phyloP scores from a whole-genome alignment of 2,888 invertebrate genomes.

The Schizotus pectinicornis region DNA sequence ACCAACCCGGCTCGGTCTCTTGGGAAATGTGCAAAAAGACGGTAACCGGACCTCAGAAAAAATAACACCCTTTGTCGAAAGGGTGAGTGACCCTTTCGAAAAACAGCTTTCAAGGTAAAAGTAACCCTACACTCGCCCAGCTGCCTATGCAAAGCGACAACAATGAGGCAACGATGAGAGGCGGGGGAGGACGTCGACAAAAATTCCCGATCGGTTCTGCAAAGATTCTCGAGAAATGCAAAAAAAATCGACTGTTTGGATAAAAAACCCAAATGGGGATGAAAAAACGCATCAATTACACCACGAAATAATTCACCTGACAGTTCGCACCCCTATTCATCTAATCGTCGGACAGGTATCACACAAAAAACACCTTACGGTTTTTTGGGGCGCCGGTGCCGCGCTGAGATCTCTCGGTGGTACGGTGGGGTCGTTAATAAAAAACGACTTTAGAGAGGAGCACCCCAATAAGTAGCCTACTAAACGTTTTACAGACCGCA shows the following conservation, averaged over 20 bases:
- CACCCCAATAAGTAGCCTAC: slow-evolving; percentile 52
- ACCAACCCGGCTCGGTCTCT: no score
- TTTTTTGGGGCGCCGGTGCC: slow-evolving; percentile 35
- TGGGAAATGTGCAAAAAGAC: background rate
- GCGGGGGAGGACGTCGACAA: background rate
- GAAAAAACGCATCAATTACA: slow-evolving; percentile 37
- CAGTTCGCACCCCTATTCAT: slow-evolving; percentile 38
- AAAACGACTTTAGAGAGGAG: slow-evolving; percentile 48
- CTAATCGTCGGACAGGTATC: slow-evolving; percentile 40
- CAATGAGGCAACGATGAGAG: slow-evolving; percentile 1
- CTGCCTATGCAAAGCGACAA: slow-evolving; percentile 34
- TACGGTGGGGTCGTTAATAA: slow-evolving; percentile 44
- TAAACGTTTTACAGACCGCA: slow-evolving; percentile 55
- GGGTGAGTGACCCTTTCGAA: slow-evolving; percentile 30
- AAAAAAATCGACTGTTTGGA: background rate
- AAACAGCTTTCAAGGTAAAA: slow-evolving; percentile 41
- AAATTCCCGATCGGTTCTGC: background rate
- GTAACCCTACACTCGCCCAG: slow-evolving; percentile 47
- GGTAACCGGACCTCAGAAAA: slow-evolving; percentile 25
- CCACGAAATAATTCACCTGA: slow-evolving; percentile 40
- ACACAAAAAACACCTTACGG: slow-evolving; percentile 41
- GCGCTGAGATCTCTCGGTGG: slow-evolving; percentile 40
- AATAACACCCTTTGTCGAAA: slow-evolving; percentile 21
- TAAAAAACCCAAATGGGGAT: background rate
- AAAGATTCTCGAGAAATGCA: background rate